phyloP scores from a whole-genome alignment of 1,140 invertebrate species.

The Zaprionus lachaisei region DNA sequence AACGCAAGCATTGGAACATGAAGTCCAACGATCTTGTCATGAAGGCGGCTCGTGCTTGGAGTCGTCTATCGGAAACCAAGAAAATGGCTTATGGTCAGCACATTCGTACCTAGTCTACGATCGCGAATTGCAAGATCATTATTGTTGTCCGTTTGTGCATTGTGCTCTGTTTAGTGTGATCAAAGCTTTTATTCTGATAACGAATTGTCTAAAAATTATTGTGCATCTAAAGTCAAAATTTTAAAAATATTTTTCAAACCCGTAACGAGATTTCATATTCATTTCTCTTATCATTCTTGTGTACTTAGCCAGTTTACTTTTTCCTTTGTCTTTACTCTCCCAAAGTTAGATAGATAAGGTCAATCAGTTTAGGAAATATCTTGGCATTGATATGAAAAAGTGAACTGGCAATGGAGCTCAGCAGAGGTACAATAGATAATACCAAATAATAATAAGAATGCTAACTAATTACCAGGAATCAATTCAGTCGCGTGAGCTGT shows the following conservation, averaged over 20 bases:
- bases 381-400: no score
- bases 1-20: slow-evolving; percentile 20
- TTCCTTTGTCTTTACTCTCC: no score
- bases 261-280: not conserved
- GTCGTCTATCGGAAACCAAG: slow-evolving; percentile 4
- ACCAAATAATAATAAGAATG: no score
- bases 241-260: not conserved
- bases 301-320: no score
- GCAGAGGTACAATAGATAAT: no score
- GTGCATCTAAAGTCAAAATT: not conserved
- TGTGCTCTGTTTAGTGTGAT: not conserved
- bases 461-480: not conserved
- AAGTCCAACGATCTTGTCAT: slow-evolving; percentile 19
- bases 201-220: not conserved
- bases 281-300: not conserved
- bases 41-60: slow-evolving; percentile 35
- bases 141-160: no score
- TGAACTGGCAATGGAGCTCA: no score
- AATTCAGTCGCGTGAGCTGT: slow-evolving; percentile 8
- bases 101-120: not conserved
- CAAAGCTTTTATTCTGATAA: not conserved
- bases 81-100: slow-evolving; percentile 21
- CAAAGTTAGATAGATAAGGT: no score
- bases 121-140: no score
- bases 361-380: no score